Conservation (phyloP, 1,140 invertebrate genomes). For the Ganaspis sp. region DNA sequence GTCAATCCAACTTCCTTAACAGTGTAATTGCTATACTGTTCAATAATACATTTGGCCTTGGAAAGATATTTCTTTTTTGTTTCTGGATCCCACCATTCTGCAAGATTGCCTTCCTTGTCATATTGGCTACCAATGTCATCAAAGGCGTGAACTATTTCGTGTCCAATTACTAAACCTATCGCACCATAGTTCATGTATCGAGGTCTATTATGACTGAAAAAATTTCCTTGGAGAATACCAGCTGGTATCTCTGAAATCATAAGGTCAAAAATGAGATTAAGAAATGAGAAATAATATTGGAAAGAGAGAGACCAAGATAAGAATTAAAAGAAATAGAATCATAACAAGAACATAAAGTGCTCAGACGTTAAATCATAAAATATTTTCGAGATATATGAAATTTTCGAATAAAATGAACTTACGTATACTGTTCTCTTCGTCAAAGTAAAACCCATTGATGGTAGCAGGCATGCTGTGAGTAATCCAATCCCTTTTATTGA, state of each 20-base stretch:
- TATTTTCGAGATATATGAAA: too few species aligned
- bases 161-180: slow-evolving; percentile 85
- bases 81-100: slow-evolving; percentile 88
- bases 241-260: slow-evolving; percentile 34
- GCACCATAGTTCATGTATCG: slow-evolving; percentile 84
- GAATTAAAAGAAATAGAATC: too few species aligned
- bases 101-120: slow-evolving; percentile 82
- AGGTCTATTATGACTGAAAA: slow-evolving; percentile 31
- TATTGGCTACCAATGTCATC: slow-evolving; percentile 84
- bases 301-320: too few species aligned
- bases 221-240: slow-evolving; percentile 17
- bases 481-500: slow-evolving; percentile 90
- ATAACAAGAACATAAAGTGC: too few species aligned
- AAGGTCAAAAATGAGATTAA: too few species aligned
- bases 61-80: slow-evolving; percentile 82
- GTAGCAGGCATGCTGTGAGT: slow-evolving; percentile 85
- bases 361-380: too few species aligned
- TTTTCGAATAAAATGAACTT: slow-evolving; percentile 72
- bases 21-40: slow-evolving; percentile 89
- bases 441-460: slow-evolving; percentile 88
- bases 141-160: slow-evolving; percentile 89
- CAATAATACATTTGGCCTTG: slow-evolving; percentile 88
- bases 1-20: slow-evolving; percentile 41
- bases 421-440: slow-evolving; percentile 88
- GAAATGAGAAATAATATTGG: too few species aligned